These are phyloP conservation scores for Trematomus loennbergii DNA, from an alignment of 2,113 vertebrate genomes.

Conservation along the genomic window DNA sequence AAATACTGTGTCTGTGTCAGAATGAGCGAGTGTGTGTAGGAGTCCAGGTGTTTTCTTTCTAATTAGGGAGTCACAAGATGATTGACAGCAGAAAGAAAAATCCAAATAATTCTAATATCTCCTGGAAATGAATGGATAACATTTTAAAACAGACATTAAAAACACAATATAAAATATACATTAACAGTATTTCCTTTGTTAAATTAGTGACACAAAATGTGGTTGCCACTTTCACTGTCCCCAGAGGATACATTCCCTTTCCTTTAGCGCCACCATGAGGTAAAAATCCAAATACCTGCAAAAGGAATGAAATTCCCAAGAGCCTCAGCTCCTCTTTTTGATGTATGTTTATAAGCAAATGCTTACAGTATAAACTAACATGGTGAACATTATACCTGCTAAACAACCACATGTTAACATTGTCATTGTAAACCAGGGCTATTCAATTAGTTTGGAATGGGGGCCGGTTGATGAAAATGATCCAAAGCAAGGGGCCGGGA, in stretches of 20 bases:
- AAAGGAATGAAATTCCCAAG: not conserved
- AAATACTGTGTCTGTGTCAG: conserved; percentile 7
- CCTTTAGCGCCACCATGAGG: not conserved
- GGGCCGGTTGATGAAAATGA: too few species aligned
- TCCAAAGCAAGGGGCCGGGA: too few species aligned
- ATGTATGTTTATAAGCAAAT: not conserved
- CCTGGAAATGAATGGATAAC: not conserved
- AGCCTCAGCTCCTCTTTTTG: not conserved
- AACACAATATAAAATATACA: not conserved
- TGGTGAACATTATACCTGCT: not conserved
- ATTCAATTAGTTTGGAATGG: too few species aligned
- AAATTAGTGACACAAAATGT: not conserved
- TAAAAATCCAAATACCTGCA: not conserved
- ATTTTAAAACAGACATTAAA: not conserved
- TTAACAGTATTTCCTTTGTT: not conserved
- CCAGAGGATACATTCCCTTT: not conserved
- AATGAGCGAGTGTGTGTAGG: not conserved
- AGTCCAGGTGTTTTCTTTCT: conserved; percentile 10
- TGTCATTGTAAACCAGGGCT: too few species aligned
- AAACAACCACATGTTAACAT: not conserved
- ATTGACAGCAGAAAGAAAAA: not conserved
- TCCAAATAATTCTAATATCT: not conserved
- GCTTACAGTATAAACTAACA: not conserved
- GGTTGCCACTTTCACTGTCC: not conserved
- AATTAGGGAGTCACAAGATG: not conserved